phyloP scores from a whole-genome alignment of 2,113 vertebrate species.

The Tympanuchus pallidicinctus region DNA sequence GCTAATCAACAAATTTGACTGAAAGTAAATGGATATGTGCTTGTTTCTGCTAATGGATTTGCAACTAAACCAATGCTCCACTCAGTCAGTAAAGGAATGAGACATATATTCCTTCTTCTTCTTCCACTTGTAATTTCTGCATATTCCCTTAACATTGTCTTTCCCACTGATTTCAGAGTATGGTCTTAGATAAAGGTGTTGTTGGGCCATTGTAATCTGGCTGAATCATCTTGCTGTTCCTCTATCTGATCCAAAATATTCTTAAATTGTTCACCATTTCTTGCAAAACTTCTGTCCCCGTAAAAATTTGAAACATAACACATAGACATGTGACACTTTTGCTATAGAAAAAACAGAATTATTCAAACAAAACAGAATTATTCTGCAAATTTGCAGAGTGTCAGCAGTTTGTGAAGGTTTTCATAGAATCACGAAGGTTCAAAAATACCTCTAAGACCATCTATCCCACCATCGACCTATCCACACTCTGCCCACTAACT shows the following conservation, averaged over 20 bases:
- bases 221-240: not conserved
- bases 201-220: not conserved
- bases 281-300: not conserved
- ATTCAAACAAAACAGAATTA: not conserved
- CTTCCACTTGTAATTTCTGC: not conserved
- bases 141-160: not conserved
- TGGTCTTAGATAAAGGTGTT: not conserved
- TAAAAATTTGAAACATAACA: not conserved
- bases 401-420: not conserved
- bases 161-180: not conserved
- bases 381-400: not conserved
- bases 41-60: not conserved
- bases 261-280: not conserved
- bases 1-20: not conserved
- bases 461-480: too few relatives aligned
- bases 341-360: not conserved
- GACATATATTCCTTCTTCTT: not conserved
- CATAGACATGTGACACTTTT: not conserved
- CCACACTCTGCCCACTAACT: too few relatives aligned
- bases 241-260: not conserved
- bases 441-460: too few relatives aligned
- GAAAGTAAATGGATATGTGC: not conserved
- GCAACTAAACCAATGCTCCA: not conserved
- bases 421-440: too few relatives aligned
- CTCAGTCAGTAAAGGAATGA: not conserved